Evolutionary conservation across 1,140 invertebrate genomes (phyloP).

Genomic region (Pseudomyrmex cubaensis): DNA sequence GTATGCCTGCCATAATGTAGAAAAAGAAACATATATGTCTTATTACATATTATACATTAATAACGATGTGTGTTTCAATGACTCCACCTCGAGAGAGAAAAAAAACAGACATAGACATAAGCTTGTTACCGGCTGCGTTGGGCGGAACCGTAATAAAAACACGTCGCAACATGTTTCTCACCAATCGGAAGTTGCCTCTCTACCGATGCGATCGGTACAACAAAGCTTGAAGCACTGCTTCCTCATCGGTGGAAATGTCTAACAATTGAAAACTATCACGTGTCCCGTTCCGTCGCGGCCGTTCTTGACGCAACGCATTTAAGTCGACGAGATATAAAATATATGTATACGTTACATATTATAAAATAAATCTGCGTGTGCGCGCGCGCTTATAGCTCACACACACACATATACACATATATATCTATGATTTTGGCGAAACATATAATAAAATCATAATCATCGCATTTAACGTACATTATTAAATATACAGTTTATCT

Average conservation of each 20-base stretch:
- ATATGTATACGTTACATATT: conserved; percentile 51
- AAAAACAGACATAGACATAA: conserved; percentile 56
- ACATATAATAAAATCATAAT: conserved; percentile 69
- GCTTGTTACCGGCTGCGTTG: conserved; percentile 25
- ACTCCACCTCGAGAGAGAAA: conserved; percentile 4
- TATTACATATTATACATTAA: conserved; percentile 64
- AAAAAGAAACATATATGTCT: conserved; percentile 60
- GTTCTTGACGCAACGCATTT: conserved; percentile 44
- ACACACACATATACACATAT: conserved; percentile 7
- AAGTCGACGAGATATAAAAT: conserved; percentile 66
- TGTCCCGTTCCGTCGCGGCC: no score
- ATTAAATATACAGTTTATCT: conserved; percentile 75
- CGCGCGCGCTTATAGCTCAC: background rate
- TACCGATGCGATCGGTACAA: no score
- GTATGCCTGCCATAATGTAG: conserved; percentile 48
- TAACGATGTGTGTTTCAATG: conserved; percentile 55
- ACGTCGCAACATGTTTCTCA: no score
- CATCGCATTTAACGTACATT: conserved; percentile 52
- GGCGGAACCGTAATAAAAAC: background rate
- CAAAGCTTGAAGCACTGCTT: no score
- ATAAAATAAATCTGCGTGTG: conserved; percentile 65
- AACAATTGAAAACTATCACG: no score
- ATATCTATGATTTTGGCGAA: conserved; percentile 72
- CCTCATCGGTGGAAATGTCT: no score
- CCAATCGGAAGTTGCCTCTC: no score